Evolutionary conservation across 2,113 vertebrate species (phyloP), one percentile per base, ranked within the genome.

Genomic region (Callaeas wilsoni): DNA sequence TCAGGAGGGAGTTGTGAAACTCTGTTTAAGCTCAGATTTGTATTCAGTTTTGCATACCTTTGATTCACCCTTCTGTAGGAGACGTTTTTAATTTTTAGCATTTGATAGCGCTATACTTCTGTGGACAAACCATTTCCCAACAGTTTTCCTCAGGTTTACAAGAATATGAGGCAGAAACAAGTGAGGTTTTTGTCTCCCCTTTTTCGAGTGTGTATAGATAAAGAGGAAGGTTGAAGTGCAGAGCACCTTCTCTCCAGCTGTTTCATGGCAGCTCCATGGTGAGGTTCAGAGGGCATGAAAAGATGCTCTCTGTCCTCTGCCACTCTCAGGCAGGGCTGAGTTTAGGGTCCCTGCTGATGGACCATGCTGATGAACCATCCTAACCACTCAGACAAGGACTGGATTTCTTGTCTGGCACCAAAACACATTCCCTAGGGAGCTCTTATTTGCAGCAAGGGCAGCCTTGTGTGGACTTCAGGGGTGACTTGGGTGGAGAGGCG

Each of bases 1-100:
- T 87, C 14, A 12, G 62, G 70, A 89, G 64, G 53, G 68, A 84
- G 79, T 95, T 96, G 56, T 81, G 94, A 96, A 92, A 94, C 71
- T 22, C 79, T 86, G 8, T 59, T 96, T 93, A 94, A 94, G 65
- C 67, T 94, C 73, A 92, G 74, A 89, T 94, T 96, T 95, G 77
- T 95, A 92, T 96, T 96, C 94, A 81, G 50, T 68, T 94, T 94
- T 95, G 71, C 94, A 95, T 92, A 86, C 76, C 76, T 96, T 95
- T 92, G 90, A 93, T 92, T 93, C 76, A 79, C 62, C 49, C 29
- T 94, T 87, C 83, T 82, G 49, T 42, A 46, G 68, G 90, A 92
- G 57, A 26, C 15, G 4, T 5, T 81, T 94, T 90, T 76, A 89
- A 75, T 60, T 93, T 92, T 84, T 84, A 91, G 83, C 70, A 57